Evolutionary conservation across 2,113 vertebrate species (phyloP).

Genomic region (Proterorhinus semilunaris): DNA sequence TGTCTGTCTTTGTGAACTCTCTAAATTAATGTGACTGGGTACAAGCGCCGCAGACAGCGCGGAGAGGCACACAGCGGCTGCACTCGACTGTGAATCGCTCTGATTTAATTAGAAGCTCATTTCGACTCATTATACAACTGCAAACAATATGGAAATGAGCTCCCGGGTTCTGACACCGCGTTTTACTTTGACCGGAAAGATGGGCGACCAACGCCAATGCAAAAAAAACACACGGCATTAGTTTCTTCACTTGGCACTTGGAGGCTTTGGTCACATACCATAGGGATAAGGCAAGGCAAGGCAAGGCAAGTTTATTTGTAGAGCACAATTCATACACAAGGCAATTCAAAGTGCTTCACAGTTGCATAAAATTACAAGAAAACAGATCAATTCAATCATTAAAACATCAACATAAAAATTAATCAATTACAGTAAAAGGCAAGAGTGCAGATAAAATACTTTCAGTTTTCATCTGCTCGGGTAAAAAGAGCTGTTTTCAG

Average conservation of each 20-base stretch:
- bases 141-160: conserved; percentile 75
- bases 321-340: too few species aligned
- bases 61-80: conserved; percentile 38
- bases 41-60: conserved; percentile 4
- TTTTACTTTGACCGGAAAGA: conserved; percentile 59
- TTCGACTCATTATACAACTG: conserved; percentile 73
- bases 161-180: conserved; percentile 61
- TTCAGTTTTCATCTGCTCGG: too few species aligned
- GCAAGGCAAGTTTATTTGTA: too few species aligned
- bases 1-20: conserved; percentile 46
- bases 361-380: too few species aligned
- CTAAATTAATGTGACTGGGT: conserved; percentile 50
- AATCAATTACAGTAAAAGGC: too few species aligned
- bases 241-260: conserved; percentile 34
- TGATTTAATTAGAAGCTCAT: conserved; percentile 77
- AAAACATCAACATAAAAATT: too few species aligned
- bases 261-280: too few species aligned
- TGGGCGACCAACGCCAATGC: conserved; percentile 43
- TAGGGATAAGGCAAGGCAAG: too few species aligned
- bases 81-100: conserved; percentile 70
- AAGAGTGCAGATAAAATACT: too few species aligned
- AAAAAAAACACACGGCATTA: conserved; percentile 28
- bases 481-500: too few species aligned
- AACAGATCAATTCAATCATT: too few species aligned
- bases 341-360: too few species aligned